phyloP scores from a whole-genome alignment of 2,113 vertebrate species.

The Sapajus apella region DNA sequence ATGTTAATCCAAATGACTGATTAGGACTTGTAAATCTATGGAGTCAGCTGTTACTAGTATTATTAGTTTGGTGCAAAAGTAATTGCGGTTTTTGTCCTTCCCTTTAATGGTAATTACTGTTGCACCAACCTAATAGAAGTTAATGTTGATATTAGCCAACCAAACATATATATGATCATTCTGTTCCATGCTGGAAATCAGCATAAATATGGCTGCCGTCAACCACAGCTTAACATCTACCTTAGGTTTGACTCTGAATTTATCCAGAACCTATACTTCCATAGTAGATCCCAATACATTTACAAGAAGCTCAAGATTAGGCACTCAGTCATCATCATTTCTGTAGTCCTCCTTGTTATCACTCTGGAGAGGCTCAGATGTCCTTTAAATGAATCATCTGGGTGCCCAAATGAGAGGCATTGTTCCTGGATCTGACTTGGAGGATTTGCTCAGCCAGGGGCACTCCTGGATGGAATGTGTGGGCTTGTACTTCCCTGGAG shows the following conservation, averaged over 20 bases:
- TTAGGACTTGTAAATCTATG: neutral
- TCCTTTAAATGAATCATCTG: neutral
- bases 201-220: neutral
- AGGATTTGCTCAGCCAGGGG: neutral
- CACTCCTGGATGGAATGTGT: slow-evolving; percentile 4
- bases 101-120: too few species aligned
- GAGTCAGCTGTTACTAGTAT: neutral
- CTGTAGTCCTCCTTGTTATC: neutral
- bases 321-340: neutral
- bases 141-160: neutral
- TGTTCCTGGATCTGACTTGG: neutral
- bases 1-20: neutral
- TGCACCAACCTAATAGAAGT: neutral
- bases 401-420: neutral
- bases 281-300: neutral
- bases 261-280: neutral
- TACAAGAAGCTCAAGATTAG: neutral
- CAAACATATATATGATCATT: neutral
- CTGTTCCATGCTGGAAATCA: neutral
- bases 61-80: too few species aligned
- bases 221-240: neutral
- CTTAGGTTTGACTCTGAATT: neutral
- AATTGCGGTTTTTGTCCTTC: too few species aligned
- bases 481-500: neutral
- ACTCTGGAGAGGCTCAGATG: neutral